Base-by-base conservation (phyloP, 2,113 vertebrate species). In the Aramus guarauna region DNA sequence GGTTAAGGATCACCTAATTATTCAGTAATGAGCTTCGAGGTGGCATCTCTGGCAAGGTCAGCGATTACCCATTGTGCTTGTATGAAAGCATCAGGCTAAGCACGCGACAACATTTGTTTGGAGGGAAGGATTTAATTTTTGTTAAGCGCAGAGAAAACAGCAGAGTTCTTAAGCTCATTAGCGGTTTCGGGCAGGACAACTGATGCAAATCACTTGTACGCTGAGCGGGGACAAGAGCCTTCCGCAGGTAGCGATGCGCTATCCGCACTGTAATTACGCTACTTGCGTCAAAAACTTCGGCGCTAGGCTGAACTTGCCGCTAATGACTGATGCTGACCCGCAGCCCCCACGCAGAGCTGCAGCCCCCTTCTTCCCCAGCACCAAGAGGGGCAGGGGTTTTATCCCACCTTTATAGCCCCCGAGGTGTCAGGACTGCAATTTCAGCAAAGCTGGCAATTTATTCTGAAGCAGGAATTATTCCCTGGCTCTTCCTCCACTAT, bases 161-260 rank as follows among this genome's bases (percentile, higher is more conserved):
- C 50, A 64, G 66, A 67, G 50, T 56, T 91, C 92, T 87, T 95
- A 86, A 92, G 82, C 87, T 95, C 90, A 74, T 96, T 86, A 89
- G 91, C 7, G 59, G 88, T 68, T 91, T 81, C 71, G 45, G 88
- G 90, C 78, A 89, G 92, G 75, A 92, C 71, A 64, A 76, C 12
- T 18, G 77, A 68, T 29, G 77, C 74, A 48, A 43, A 71, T 59
- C 88, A 67, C 87, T 71, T 10, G 1, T 30, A 26, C 2, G 43
- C 82, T 2, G 37, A 76, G 76, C 15, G 6, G 55, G 72, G 86
- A 11, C 56, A 14, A 56, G 45, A 30, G 82, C 73, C 60, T 22
- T 19, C n/a, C 3, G 16, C 78, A 81, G 83, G 52, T 41, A 71
- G 20, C 3, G 1, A 52, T 9, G 68, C 26, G 7, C 67, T 6